phyloP scores from a whole-genome alignment of 2,888 invertebrate genomes.

The Limnephilus rhombicus region DNA sequence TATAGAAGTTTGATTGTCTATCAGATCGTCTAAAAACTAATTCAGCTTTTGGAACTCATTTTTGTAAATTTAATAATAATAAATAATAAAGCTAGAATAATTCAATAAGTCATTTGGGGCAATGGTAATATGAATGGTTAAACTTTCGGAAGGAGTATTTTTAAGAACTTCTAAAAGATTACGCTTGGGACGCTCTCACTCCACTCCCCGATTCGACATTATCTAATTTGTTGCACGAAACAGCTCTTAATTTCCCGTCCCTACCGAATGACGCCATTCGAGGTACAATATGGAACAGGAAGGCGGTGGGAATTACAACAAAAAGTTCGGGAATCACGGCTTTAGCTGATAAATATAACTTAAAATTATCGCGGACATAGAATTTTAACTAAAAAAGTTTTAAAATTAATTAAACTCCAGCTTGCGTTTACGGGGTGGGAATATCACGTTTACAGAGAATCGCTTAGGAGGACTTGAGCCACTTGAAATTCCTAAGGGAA shows the following conservation, averaged over 20 bases:
- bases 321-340: background rate
- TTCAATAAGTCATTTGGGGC: background rate
- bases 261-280: background rate
- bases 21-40: background rate
- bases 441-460: slow-evolving; percentile 8
- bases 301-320: background rate
- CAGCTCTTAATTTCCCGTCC: background rate
- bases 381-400: slow-evolving; percentile 17
- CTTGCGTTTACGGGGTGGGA: background rate
- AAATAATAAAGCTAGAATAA: background rate
- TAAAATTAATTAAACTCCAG: slow-evolving; percentile 11
- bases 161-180: background rate
- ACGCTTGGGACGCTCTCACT: background rate
- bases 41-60: too few species aligned
- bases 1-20: background rate
- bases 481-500: background rate
- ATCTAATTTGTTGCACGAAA: slow-evolving; percentile 1
- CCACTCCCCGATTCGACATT: background rate
- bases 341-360: background rate
- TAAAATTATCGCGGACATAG: background rate
- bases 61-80: background rate
- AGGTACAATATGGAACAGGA: background rate
- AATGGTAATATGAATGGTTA: background rate
- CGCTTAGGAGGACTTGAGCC: slow-evolving; percentile 1
- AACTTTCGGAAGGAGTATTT: background rate